A percentile compares a stretch with the other conserved stretches of the same genome.
phyloP scores from a whole-genome alignment of 2,113 vertebrate genomes.

The Bagarius yarrelli region DNA sequence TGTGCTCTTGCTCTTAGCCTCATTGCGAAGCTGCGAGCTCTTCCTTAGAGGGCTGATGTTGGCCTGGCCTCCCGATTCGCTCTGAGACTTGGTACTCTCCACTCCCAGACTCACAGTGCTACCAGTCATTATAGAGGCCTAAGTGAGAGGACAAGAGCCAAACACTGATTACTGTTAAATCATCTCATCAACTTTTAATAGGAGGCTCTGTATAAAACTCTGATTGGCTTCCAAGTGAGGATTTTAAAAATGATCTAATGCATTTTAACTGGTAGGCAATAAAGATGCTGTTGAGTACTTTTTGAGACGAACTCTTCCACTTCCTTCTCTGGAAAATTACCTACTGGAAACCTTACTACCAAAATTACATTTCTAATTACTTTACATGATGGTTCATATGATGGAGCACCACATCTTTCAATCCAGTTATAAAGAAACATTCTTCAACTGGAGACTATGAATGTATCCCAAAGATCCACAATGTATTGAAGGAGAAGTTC shows the following conservation, averaged over 20 bases:
- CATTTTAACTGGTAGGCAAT: slow-evolving; percentile 11
- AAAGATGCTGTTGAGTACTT: slow-evolving; percentile 7
- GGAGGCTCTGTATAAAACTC: slow-evolving; percentile 9
- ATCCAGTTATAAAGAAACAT: background rate
- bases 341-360: background rate
- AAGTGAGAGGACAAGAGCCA: slow-evolving; percentile 7
- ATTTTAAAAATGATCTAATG: slow-evolving; percentile 27
- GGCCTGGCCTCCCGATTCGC: slow-evolving; percentile 71
- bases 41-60: slow-evolving; percentile 73
- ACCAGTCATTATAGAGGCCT: slow-evolving; percentile 96
- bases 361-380: background rate
- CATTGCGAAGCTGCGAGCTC: slow-evolving; percentile 65
- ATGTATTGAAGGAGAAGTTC: no score
- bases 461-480: no score
- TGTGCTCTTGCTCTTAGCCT: slow-evolving; percentile 66
- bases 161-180: background rate
- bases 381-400: background rate
- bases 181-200: slow-evolving; percentile 15
- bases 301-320: slow-evolving; percentile 6
- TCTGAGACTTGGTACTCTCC: slow-evolving; percentile 75
- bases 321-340: background rate
- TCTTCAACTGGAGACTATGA: background rate
- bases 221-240: slow-evolving; percentile 9
- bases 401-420: background rate
- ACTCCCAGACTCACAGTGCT: slow-evolving; percentile 82